Evolutionary conservation across 2,797 vertebrate species (phyloP).

Genomic region (Lepilemur septentrionalis): DNA sequence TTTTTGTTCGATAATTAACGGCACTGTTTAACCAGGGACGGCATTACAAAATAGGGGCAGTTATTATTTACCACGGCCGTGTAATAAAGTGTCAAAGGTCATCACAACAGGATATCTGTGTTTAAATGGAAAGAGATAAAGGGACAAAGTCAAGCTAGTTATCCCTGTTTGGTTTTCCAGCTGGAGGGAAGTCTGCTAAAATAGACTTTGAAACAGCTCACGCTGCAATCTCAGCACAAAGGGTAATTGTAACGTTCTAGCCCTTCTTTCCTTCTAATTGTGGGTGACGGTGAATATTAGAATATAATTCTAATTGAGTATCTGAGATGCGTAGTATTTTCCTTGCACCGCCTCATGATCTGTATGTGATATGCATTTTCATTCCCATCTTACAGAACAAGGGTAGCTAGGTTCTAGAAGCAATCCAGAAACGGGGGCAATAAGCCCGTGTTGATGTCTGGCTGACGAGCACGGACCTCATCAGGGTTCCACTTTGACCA

Average conservation of each 20-base stretch:
- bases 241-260: background rate
- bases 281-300: background rate
- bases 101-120: slow-evolving; percentile 71
- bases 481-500: background rate
- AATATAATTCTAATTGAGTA: background rate
- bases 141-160: slow-evolving; percentile 57
- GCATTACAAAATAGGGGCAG: slow-evolving; percentile 37
- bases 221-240: background rate
- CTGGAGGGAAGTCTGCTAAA: slow-evolving; percentile 44
- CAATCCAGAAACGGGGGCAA: background rate
- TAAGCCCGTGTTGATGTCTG: background rate
- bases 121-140: slow-evolving; percentile 65
- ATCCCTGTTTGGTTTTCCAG: background rate
- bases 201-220: slow-evolving; percentile 28
- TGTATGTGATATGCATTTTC: background rate
- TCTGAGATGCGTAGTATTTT: background rate
- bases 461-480: background rate
- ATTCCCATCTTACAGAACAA: background rate
- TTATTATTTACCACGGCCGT: background rate
- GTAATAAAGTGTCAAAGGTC: slow-evolving; percentile 63
- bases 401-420: background rate
- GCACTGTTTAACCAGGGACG: slow-evolving; percentile 15
- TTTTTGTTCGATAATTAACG: slow-evolving; percentile 70
- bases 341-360: background rate
- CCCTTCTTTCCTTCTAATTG: background rate